These are phyloP conservation scores for Bryconaethiops microstoma DNA, from an alignment of 2,797 vertebrate genomes.

Conservation along the genomic window DNA sequence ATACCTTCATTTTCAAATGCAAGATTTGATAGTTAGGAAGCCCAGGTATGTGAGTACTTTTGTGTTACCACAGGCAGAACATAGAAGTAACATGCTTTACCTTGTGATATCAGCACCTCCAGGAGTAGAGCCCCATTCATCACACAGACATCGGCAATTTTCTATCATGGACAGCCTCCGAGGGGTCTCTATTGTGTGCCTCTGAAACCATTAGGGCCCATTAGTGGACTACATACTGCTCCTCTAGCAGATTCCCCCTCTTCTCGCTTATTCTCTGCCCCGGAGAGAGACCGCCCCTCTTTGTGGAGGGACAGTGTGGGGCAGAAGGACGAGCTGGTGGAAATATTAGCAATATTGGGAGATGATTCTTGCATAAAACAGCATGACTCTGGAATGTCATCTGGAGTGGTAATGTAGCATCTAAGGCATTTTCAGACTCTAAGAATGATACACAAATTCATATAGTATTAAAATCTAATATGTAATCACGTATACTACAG, in stretches of 20 bases:
- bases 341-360: constrained; percentile 48
- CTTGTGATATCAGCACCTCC: constrained; percentile 69
- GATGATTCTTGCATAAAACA: constrained; percentile 52
- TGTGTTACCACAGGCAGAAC: neutral
- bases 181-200: constrained; percentile 72
- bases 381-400: constrained; percentile 50
- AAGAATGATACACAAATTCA: too few species aligned
- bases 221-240: constrained; percentile 65
- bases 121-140: constrained; percentile 73
- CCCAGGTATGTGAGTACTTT: neutral
- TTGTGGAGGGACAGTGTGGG: constrained; percentile 57
- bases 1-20: neutral
- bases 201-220: constrained; percentile 75
- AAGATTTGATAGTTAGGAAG: neutral
- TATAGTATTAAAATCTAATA: too few species aligned
- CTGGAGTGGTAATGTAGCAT: constrained; percentile 64
- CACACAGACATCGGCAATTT: constrained; percentile 76
- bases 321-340: neutral
- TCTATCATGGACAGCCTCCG: constrained; percentile 72
- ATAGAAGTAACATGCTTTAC: constrained; percentile 33
- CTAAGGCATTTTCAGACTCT: neutral
- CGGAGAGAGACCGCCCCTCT: constrained; percentile 62
- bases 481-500: too few species aligned
- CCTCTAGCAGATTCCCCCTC: constrained; percentile 34
- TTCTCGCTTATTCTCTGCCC: constrained; percentile 44